phyloP scores from a whole-genome alignment of 2,113 vertebrate species.

The Hyaena hyaena region DNA sequence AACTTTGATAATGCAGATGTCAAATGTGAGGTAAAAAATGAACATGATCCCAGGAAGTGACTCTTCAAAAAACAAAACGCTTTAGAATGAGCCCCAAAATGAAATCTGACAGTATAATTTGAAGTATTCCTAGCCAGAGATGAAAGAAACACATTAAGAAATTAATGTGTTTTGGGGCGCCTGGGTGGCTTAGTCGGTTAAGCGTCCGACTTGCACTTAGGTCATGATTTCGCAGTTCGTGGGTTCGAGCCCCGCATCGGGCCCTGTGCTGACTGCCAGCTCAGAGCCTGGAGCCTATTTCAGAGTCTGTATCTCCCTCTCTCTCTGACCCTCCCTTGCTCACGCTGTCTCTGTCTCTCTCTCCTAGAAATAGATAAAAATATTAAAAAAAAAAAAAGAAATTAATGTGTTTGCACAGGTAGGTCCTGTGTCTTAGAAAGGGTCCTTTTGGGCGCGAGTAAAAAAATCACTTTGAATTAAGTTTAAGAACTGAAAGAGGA shows the following conservation, averaged over 20 bases:
- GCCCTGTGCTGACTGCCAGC: too few relatives aligned
- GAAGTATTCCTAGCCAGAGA: conserved; percentile 21
- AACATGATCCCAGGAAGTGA: background rate
- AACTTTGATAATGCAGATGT: background rate
- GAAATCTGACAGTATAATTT: conserved; percentile 18
- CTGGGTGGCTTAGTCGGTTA: too few relatives aligned
- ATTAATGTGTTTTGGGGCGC: background rate
- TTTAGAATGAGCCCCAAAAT: background rate
- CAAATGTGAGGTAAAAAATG: background rate
- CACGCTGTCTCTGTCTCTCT: too few relatives aligned
- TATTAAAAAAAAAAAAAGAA: background rate
- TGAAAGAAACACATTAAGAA: background rate
- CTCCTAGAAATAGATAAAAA: too few relatives aligned
- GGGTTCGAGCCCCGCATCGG: too few relatives aligned
- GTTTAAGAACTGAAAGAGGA: background rate
- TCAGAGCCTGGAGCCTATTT: too few relatives aligned
- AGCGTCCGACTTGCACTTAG: too few relatives aligned
- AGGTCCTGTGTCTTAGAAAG: background rate
- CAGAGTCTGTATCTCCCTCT: too few relatives aligned
- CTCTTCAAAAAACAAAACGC: background rate
- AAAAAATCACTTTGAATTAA: background rate
- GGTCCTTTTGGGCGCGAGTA: background rate
- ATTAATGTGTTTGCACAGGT: background rate
- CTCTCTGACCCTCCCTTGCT: too few relatives aligned
- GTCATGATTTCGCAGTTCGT: too few relatives aligned